These are phyloP conservation scores for Heterohyrax brucei DNA, from an alignment of 2,797 vertebrate species.

Conservation along the genomic window DNA sequence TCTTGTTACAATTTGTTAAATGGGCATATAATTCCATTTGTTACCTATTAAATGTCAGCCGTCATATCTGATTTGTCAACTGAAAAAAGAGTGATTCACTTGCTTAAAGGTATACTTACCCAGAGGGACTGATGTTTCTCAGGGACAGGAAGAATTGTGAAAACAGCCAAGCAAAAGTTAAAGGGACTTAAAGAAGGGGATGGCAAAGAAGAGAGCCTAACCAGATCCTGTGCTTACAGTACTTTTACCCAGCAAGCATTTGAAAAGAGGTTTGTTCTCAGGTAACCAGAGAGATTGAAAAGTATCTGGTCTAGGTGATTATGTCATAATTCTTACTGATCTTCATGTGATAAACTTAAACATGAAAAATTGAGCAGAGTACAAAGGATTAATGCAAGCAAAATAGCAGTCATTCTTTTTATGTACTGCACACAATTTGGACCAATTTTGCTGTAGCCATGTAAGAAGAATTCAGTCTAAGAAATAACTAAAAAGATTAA, in stretches of 20 bases:
- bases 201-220: neutral
- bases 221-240: rapidly evolving
- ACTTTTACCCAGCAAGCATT: neutral
- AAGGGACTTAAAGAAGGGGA: neutral
- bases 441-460: neutral
- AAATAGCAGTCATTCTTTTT: neutral
- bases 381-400: neutral
- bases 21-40: neutral
- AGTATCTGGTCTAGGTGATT: neutral
- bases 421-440: neutral
- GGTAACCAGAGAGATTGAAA: neutral
- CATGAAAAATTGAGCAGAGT: neutral
- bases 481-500: neutral
- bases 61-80: neutral
- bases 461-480: neutral
- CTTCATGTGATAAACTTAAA: constrained; percentile 5
- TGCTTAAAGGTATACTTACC: neutral
- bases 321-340: neutral
- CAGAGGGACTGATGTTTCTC: neutral
- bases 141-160: neutral
- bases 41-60: neutral
- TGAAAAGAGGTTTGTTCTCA: neutral
- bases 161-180: neutral
- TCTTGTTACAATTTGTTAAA: neutral
- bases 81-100: neutral